Conservation (phyloP, 2,113 vertebrate species). For the Microtus oregoni region DNA sequence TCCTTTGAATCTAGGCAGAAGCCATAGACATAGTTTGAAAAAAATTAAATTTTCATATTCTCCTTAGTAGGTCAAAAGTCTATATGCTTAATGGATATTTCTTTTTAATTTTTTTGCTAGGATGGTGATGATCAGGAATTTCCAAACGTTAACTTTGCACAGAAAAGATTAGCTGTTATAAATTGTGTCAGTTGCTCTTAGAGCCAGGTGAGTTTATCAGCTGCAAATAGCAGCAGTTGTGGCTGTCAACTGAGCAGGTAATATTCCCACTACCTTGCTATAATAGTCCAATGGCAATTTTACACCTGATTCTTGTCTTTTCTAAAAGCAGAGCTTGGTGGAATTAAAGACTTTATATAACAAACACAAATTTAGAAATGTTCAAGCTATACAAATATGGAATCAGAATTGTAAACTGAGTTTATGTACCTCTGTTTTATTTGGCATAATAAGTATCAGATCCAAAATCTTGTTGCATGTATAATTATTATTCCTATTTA, state of each 20-base stretch:
- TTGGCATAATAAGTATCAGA: background rate
- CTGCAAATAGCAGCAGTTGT: background rate
- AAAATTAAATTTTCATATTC: background rate
- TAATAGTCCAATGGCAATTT: background rate
- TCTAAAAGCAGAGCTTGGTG: background rate
- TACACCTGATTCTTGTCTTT: background rate
- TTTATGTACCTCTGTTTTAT: background rate
- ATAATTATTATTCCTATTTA: background rate
- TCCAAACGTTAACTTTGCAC: background rate
- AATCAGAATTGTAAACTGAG: background rate
- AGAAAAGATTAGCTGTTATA: background rate
- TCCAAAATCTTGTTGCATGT: background rate
- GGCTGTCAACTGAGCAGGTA: background rate
- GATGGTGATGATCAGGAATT: background rate
- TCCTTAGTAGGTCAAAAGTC: fast-evolving
- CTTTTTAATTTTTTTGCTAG: background rate
- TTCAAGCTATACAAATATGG: background rate
- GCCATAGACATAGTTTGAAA: fast-evolving
- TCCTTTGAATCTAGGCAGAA: background rate
- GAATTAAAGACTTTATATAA: background rate
- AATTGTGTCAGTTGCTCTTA: background rate
- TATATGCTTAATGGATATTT: background rate
- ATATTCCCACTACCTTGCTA: background rate
- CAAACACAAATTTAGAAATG: background rate
- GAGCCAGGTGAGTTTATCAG: background rate